Evolutionary conservation across 53 echinoderm and acorn worm genomes (phyloP).

Genomic region (Actinopyga echinites): DNA sequence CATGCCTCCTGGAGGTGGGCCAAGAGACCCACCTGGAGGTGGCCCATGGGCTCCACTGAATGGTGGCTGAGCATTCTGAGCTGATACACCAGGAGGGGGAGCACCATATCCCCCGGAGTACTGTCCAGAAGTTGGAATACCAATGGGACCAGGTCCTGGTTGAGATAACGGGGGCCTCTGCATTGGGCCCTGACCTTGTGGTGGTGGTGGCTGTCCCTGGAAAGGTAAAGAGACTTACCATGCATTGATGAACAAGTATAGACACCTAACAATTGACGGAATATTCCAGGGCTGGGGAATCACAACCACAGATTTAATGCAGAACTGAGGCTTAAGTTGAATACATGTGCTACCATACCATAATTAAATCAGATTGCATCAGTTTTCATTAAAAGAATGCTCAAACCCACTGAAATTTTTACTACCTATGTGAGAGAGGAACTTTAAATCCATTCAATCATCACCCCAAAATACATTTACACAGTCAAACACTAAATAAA

Average conservation of each 20-base stretch:
- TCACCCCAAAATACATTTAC: too few species aligned
- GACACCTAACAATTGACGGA: slow-evolving; percentile 5
- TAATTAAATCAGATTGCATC: too few species aligned
- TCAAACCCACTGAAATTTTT: too few species aligned
- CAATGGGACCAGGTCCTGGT: slow-evolving; percentile 1
- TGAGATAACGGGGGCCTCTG: not conserved
- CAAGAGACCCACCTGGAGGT: not conserved
- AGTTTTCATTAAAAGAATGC: too few species aligned
- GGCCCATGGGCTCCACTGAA: not conserved
- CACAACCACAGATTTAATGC: too few species aligned
- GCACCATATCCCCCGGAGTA: not conserved
- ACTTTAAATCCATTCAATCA: too few species aligned
- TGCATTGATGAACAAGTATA: too few species aligned
- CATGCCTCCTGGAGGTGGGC: slow-evolving; percentile 23
- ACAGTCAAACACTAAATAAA: too few species aligned
- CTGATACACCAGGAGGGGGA: not conserved
- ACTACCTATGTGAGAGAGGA: too few species aligned
- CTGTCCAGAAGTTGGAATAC: not conserved
- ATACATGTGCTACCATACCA: too few species aligned
- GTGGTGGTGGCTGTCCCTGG: not conserved
- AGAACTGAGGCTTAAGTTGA: too few species aligned
- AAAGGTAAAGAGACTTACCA: not conserved
- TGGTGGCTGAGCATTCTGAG: not conserved
- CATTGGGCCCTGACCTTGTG: not conserved
- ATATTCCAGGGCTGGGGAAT: too few species aligned